Conservation (phyloP, 2,797 vertebrate genomes). For the Nyctalus aviator region DNA sequence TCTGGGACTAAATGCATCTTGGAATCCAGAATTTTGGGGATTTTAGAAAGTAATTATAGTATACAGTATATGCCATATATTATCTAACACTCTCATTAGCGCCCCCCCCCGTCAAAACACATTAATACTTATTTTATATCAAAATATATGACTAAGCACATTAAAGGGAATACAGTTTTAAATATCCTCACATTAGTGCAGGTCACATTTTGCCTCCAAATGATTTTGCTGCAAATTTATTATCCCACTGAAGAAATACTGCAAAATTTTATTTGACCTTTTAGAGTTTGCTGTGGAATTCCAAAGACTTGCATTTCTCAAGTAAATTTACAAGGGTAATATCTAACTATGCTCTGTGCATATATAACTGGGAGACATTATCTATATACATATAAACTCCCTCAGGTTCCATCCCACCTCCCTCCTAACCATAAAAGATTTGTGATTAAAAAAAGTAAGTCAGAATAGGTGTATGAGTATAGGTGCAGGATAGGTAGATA, state of each 20-base stretch:
- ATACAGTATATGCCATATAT: not conserved
- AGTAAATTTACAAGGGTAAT: not conserved
- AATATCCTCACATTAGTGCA: not conserved
- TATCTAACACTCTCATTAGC: not conserved
- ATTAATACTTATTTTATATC: not conserved
- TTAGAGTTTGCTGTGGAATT: slow-evolving; percentile 26
- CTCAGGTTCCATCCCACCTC: not conserved
- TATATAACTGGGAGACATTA: not conserved
- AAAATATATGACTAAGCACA: not conserved
- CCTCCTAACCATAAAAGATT: not conserved
- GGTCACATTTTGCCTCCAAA: slow-evolving; percentile 22
- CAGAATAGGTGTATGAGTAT: not conserved
- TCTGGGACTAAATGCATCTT: not conserved
- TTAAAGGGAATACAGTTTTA: not conserved
- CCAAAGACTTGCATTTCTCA: slow-evolving; percentile 39
- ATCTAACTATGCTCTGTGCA: not conserved
- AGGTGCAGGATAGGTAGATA: not conserved
- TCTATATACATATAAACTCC: not conserved
- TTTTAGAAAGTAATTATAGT: not conserved
- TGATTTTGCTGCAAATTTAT: not conserved
- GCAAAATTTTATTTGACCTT: not conserved
- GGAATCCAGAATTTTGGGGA: not conserved
- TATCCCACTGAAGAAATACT: not conserved
- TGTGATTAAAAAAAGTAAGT: not conserved
- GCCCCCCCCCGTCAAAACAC: not conserved